phyloP scores from a whole-genome alignment of 2,797 vertebrate genomes.

The Tapirus indicus region DNA sequence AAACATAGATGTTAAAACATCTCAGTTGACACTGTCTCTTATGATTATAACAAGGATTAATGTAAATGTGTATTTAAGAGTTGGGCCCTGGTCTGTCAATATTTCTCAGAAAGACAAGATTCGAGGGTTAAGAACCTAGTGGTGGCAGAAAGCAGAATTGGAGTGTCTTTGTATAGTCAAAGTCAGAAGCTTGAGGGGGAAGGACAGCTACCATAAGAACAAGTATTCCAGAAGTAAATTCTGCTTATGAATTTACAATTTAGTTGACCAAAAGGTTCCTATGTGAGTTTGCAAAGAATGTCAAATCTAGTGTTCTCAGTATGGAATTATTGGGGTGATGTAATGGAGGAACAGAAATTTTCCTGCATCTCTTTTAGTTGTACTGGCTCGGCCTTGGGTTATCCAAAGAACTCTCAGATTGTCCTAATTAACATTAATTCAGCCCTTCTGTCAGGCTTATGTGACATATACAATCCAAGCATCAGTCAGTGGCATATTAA shows the following conservation, averaged over 20 bases:
- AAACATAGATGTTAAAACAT: conserved; percentile 55
- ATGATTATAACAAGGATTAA: not conserved
- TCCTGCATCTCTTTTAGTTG: not conserved
- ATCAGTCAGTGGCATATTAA: conserved; percentile 15
- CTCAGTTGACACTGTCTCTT: not conserved
- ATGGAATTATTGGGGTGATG: not conserved
- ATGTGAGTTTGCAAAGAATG: not conserved
- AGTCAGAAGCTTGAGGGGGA: not conserved
- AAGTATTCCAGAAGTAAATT: not conserved
- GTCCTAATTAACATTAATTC: conserved; percentile 34
- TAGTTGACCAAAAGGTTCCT: not conserved
- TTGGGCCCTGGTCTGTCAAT: not conserved
- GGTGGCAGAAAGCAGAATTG: not conserved
- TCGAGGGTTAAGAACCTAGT: not conserved
- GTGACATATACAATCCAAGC: not conserved
- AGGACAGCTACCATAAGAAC: not conserved
- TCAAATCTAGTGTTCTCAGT: not conserved
- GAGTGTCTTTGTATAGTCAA: not conserved
- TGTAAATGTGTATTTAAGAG: not conserved
- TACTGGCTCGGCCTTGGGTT: not conserved
- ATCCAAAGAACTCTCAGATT: conserved; percentile 2
- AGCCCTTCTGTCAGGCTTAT: not conserved
- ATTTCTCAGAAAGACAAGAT: conserved; percentile 17
- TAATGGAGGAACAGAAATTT: not conserved
- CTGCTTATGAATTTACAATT: too few species aligned